These are phyloP conservation scores for Cyrtorhinus lividipennis DNA, from an alignment of 1,140 invertebrate genomes.

Conservation along the genomic window DNA sequence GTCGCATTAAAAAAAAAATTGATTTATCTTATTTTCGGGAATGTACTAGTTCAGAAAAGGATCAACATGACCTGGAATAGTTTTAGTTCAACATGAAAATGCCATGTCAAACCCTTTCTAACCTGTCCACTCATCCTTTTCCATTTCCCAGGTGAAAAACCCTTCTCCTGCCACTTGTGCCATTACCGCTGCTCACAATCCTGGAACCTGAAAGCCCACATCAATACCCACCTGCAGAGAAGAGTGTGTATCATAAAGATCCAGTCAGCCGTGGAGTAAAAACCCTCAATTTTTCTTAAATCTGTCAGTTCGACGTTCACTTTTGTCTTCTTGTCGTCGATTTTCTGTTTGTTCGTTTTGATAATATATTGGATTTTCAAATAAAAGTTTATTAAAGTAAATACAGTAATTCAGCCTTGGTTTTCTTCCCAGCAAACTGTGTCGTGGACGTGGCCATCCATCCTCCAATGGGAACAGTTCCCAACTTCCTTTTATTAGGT, in stretches of 20 bases:
- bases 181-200: background rate
- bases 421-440: background rate
- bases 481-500: too few relatives aligned
- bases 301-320: background rate
- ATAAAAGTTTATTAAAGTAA: background rate
- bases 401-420: background rate
- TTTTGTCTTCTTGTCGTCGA: background rate
- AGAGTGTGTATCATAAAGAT: background rate
- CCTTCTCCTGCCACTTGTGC: slow-evolving; percentile 38
- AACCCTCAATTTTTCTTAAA: background rate
- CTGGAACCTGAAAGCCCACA: slow-evolving; percentile 4
- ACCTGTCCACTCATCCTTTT: background rate
- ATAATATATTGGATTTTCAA: too few relatives aligned
- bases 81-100: background rate
- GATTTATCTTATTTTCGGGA: too few relatives aligned
- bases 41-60: too few relatives aligned
- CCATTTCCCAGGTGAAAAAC: slow-evolving; percentile 29
- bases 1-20: too few relatives aligned
- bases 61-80: background rate
- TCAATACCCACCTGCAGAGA: background rate
- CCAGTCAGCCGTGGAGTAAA: background rate
- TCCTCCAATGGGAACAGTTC: too few relatives aligned
- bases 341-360: background rate
- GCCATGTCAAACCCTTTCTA: background rate
- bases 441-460: background rate